Conservation (phyloP, 2,113 vertebrate species). For the Hippocampus abdominalis region DNA sequence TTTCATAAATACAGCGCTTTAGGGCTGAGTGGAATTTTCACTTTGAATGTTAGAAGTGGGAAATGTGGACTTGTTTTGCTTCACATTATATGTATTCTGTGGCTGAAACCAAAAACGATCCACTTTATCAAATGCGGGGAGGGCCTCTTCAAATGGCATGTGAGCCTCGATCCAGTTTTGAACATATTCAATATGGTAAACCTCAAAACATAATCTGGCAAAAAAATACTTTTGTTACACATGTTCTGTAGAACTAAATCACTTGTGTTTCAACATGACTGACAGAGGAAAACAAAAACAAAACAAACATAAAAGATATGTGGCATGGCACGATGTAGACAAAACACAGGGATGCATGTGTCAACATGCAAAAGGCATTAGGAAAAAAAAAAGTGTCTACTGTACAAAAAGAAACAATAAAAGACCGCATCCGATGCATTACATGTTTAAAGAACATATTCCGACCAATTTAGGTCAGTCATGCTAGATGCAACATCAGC, state of each 20-base stretch:
- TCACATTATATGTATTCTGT: slow-evolving; percentile 47
- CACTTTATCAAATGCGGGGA: slow-evolving; percentile 39
- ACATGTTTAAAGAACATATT: slow-evolving; percentile 22
- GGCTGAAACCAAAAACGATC: slow-evolving; percentile 60
- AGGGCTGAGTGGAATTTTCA: slow-evolving; percentile 36
- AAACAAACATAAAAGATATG: slow-evolving; percentile 25
- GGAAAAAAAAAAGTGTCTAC: slow-evolving; percentile 13
- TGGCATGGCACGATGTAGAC: slow-evolving; percentile 23
- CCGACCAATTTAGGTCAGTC: slow-evolving; percentile 45
- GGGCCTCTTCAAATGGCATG: slow-evolving; percentile 32
- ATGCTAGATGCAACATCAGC: background rate
- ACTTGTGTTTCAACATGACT: slow-evolving; percentile 31
- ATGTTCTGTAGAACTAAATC: slow-evolving; percentile 30
- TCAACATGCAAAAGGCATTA: slow-evolving; percentile 30
- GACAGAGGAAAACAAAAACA: slow-evolving; percentile 10
- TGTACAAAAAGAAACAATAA: slow-evolving; percentile 6
- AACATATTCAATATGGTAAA: slow-evolving; percentile 19
- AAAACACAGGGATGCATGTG: slow-evolving; percentile 26
- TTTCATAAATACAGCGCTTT: slow-evolving; percentile 57
- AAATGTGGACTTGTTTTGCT: slow-evolving; percentile 56
- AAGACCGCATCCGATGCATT: background rate
- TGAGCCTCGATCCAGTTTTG: slow-evolving; percentile 11
- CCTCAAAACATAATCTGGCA: slow-evolving; percentile 27
- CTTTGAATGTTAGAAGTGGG: slow-evolving; percentile 55
- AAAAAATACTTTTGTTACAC: slow-evolving; percentile 14